phyloP scores from a whole-genome alignment of 1,140 invertebrate genomes.

The Argopecten irradians region DNA sequence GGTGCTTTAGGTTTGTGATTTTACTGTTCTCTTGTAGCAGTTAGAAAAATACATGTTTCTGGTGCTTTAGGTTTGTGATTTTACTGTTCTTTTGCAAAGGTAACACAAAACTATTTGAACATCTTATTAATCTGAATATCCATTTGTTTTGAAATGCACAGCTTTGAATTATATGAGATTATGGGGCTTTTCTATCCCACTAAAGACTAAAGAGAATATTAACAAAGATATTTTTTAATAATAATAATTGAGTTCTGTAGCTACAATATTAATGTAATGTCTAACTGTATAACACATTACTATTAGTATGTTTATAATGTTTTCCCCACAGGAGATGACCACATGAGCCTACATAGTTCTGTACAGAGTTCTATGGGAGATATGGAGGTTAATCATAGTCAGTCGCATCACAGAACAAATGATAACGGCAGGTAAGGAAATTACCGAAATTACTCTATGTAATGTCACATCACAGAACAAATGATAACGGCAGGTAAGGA shows the following conservation, averaged over 20 bases:
- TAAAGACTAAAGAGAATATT: background rate
- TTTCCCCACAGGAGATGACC: conserved; percentile 42
- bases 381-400: conserved; percentile 29
- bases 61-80: conserved; percentile 61
- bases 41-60: conserved; percentile 56
- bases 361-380: conserved; percentile 52
- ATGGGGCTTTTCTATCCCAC: background rate
- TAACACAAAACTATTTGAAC: conserved; percentile 37
- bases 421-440: conserved; percentile 31
- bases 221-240: too few species aligned
- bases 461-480: too few species aligned
- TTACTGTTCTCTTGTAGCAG: conserved; percentile 13
- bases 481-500: too few species aligned
- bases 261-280: background rate
- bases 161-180: background rate
- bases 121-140: background rate
- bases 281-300: background rate
- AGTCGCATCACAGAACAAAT: conserved; percentile 21
- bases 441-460: too few species aligned
- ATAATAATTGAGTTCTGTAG: too few species aligned
- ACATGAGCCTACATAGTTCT: conserved; percentile 40
- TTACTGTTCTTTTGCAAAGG: conserved; percentile 8
- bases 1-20: conserved; percentile 61
- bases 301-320: background rate
- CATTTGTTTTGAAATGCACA: background rate